Conservation (phyloP, 2,888 invertebrate species). For the Cephus pygmeus region DNA sequence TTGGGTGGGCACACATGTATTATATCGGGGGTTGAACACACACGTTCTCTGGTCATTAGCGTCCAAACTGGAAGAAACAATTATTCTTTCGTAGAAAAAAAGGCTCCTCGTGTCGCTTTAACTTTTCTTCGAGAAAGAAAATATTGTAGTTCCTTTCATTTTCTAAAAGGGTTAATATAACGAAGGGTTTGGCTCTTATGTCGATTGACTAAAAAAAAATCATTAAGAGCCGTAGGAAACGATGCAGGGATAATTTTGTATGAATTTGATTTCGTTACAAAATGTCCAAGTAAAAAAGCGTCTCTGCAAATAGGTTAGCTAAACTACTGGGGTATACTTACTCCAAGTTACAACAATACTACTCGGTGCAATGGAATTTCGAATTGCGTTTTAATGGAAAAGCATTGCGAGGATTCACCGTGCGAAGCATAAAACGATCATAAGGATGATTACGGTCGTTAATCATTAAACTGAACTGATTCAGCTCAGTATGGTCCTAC, state of each 20-base stretch:
- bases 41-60: slow-evolving; percentile 33
- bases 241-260: neutral
- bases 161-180: neutral
- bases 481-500: slow-evolving; percentile 38
- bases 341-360: neutral
- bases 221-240: neutral
- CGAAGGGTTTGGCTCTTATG: neutral
- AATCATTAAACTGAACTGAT: slow-evolving; percentile 1
- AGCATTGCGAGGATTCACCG: slow-evolving; percentile 2
- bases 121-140: neutral
- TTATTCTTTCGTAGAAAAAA: too few species aligned
- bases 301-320: neutral
- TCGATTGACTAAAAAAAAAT: neutral
- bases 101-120: neutral
- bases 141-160: neutral
- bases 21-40: slow-evolving; percentile 1
- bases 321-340: neutral
- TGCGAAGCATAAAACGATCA: slow-evolving; percentile 4
- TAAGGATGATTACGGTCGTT: neutral
- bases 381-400: neutral
- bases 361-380: neutral
- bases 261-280: neutral
- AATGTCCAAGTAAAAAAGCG: neutral
- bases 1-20: neutral
- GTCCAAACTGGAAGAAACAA: slow-evolving; percentile 42